Percentiles rank a stretch among this genome's conserved stretches.
These are phyloP conservation scores for Uloborus diversus DNA, from an alignment of 1,140 invertebrate genomes.

Conservation along the genomic window DNA sequence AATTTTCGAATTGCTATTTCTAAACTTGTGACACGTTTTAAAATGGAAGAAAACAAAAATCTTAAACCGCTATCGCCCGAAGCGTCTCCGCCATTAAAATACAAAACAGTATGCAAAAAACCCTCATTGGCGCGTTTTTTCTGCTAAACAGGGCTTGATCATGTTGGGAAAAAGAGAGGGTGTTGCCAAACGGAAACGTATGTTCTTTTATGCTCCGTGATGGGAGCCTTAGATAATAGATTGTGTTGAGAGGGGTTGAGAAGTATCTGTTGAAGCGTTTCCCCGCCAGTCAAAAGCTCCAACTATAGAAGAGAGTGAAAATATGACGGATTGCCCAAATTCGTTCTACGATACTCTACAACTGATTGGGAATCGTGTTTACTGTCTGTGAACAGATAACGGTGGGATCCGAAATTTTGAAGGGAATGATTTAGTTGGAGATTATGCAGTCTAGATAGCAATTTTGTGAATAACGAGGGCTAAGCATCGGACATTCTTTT, in stretches of 20 bases:
- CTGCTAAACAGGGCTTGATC: background rate
- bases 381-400: no score
- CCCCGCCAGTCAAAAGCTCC: slow-evolving; percentile 1
- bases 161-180: background rate
- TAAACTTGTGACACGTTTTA: background rate
- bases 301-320: background rate
- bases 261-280: slow-evolving; percentile 28
- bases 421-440: no score
- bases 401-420: no score
- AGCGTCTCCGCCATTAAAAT: background rate
- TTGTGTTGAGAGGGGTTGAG: slow-evolving; percentile 42
- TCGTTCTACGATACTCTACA: no score
- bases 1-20: background rate
- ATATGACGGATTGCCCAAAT: slow-evolving; percentile 38
- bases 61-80: background rate
- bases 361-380: no score
- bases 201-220: slow-evolving; percentile 11
- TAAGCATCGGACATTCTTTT: no score
- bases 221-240: slow-evolving; percentile 33
- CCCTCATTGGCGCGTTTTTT: background rate
- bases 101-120: slow-evolving; percentile 30
- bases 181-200: slow-evolving; percentile 13
- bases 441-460: no score
- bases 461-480: no score
- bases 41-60: no score